Percentiles rank a stretch among this genome's conserved stretches.
Evolutionary conservation across 2,888 invertebrate genomes (phyloP).

Genomic region (Melanotus villosus): DNA sequence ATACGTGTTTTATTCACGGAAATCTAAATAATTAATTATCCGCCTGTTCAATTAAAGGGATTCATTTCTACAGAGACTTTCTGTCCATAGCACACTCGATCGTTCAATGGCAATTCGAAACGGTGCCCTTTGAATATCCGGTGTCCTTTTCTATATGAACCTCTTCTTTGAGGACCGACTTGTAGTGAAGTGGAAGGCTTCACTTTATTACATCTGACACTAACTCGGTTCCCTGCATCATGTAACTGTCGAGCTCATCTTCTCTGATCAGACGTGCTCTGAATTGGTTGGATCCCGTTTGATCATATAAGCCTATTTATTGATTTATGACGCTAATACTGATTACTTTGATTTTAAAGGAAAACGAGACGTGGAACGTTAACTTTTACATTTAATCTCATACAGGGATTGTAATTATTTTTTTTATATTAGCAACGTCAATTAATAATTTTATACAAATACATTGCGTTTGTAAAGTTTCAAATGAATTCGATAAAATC

Average conservation of each 20-base stretch:
- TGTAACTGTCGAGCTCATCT: conserved; percentile 52
- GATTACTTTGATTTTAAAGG: conserved; percentile 31
- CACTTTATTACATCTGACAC: conserved; percentile 57
- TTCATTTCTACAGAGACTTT: no score
- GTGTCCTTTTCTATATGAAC: conserved; percentile 35
- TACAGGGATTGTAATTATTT: no score
- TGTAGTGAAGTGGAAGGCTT: conserved; percentile 53
- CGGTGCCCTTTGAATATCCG: conserved; percentile 43
- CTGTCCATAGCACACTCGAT: conserved; percentile 6
- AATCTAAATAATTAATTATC: no score
- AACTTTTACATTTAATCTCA: no score
- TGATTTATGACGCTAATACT: conserved; percentile 41
- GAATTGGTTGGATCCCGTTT: conserved; percentile 46
- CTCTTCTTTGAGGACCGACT: conserved; percentile 35
- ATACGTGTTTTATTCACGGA: no score
- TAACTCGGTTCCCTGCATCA: conserved; percentile 51
- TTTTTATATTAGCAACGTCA: no score
- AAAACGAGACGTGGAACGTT: background rate
- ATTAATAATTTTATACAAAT: no score
- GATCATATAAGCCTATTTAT: conserved; percentile 46
- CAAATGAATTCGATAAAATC: no score
- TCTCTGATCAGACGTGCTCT: conserved; percentile 49
- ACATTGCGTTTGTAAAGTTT: no score
- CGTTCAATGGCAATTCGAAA: conserved; percentile 17
- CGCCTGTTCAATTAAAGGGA: no score